Evolutionary conservation across 2,888 invertebrate species (phyloP), one percentile per base, ranked within the genome.

Genomic region (Nephrotoma flavescens): DNA sequence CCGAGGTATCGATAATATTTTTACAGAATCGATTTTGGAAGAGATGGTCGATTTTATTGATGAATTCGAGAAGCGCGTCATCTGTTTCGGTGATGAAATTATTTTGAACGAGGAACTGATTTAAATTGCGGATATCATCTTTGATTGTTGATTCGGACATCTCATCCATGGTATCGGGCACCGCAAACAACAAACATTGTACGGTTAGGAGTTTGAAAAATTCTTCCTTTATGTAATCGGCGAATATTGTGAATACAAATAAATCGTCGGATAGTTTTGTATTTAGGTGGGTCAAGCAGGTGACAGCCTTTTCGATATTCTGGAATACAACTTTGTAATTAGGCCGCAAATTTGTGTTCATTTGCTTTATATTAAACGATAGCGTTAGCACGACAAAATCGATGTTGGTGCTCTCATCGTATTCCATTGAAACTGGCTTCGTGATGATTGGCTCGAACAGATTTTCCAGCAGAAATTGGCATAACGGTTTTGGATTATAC

Each of bases 1-100:
- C 92, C 0, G 97, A 96, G 86, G 92, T 93, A 87, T 94, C 93
- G 87, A 96, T 90, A 88, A 96, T 94, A 88, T 95, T 93, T 89
- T 95, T 94, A 88, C 96, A 95, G 86, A 96, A 95, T 89, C 96
- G 96, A 89, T 95, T 94, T 45, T 96, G 95, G 91, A 96, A 97
- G 45, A 96, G 91, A 5, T 94, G 92, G 90, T 97, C 96, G 87
- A 97, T 94, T 90, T 96, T 95, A 42, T 94, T 93, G 1, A 95
- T 93, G 90, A 96, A 97, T 57, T 95, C 93, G 0, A 94, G 90
- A 86, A 97, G 92, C 0, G 94, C 93, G 44, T 92, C 90, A 87
- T 94, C 93, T 15, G 92, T 90, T 0, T 92, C 91, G 87, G 90
- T 89, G 4, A 91, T 90, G 88, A 96, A 93, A 88, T 95, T 93